These are phyloP conservation scores for Philereme vetulata DNA, from an alignment of 2,888 invertebrate genomes.

Conservation along the genomic window DNA sequence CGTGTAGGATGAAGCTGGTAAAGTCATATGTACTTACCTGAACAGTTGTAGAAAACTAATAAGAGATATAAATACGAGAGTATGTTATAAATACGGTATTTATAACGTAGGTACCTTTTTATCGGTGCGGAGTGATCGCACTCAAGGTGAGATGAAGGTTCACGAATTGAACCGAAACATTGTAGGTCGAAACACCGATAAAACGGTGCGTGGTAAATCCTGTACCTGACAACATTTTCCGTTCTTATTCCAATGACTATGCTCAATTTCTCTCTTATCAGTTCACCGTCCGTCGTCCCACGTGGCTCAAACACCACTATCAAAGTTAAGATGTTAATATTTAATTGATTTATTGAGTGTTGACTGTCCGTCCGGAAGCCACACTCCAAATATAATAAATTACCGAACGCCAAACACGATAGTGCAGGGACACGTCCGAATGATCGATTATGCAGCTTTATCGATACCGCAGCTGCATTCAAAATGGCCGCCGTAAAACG, in stretches of 20 bases:
- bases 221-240: not conserved
- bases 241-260: constrained; percentile 12
- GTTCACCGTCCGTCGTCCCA: constrained; percentile 26
- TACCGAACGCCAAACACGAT: constrained; percentile 61
- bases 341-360: constrained; percentile 81
- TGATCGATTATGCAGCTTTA: constrained; percentile 65
- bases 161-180: no score
- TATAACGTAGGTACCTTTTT: no score
- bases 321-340: constrained; percentile 62
- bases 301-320: constrained; percentile 48
- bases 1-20: no score
- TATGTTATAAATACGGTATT: no score
- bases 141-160: no score
- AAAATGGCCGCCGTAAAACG: constrained; percentile 59
- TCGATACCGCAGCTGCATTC: constrained; percentile 61
- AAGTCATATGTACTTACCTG: no score
- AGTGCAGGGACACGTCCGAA: constrained; percentile 52
- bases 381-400: constrained; percentile 74
- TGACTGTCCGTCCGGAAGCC: constrained; percentile 76
- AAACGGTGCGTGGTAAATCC: no score
- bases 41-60: no score
- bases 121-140: no score
- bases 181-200: no score
- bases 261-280: constrained; percentile 19
- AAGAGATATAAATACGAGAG: no score